phyloP scores from a whole-genome alignment of 2,113 vertebrate genomes.

The Xiphophorus maculatus region DNA sequence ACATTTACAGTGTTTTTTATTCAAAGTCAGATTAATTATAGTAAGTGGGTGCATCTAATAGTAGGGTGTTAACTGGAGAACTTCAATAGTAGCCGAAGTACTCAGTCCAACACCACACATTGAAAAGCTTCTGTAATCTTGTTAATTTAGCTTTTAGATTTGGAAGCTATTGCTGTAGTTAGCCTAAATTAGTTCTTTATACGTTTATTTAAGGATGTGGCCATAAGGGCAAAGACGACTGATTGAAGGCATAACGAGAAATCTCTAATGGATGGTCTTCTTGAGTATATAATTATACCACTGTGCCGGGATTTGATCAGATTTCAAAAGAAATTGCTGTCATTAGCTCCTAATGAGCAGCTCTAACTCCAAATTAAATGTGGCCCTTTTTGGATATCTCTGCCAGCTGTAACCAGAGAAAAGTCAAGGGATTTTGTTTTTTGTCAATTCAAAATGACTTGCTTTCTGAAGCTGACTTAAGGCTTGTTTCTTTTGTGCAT shows the following conservation, averaged over 20 bases:
- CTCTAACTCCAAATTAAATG: constrained; percentile 70
- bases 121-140: constrained; percentile 20
- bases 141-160: constrained; percentile 43
- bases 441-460: constrained; percentile 44
- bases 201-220: constrained; percentile 22
- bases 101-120: constrained; percentile 3
- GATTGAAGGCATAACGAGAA: constrained; percentile 32
- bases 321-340: constrained; percentile 64
- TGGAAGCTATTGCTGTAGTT: constrained; percentile 32
- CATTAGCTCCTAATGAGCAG: constrained; percentile 46
- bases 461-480: constrained; percentile 28
- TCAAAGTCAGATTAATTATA: constrained; percentile 29
- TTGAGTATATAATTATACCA: constrained; percentile 59
- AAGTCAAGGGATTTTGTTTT: constrained; percentile 58
- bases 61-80: constrained; percentile 1
- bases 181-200: constrained; percentile 30
- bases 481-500: constrained; percentile 16
- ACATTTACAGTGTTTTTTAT: constrained; percentile 28
- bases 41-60: constrained; percentile 47
- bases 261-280: constrained; percentile 33
- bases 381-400: constrained; percentile 51
- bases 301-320: constrained; percentile 67
- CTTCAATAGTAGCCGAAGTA: constrained; percentile 26
- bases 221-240: constrained; percentile 3
- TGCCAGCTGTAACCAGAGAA: constrained; percentile 50